phyloP scores from a whole-genome alignment of 2,797 vertebrate genomes.

The Sciurus carolinensis region DNA sequence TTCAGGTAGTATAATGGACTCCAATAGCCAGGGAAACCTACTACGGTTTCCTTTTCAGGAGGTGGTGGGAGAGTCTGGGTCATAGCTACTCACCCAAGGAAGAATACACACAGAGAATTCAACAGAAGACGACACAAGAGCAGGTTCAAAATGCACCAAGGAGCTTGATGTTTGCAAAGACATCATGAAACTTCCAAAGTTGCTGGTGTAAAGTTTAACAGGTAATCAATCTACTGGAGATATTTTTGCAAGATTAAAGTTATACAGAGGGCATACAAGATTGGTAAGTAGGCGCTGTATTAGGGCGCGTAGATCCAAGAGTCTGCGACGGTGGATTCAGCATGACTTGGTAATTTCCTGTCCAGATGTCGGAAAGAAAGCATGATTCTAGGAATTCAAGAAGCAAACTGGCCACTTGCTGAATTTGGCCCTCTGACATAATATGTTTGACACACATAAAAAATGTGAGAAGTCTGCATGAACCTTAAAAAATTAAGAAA shows the following conservation, averaged over 20 bases:
- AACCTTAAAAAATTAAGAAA: slow-evolving; percentile 22
- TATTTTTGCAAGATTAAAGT: not conserved
- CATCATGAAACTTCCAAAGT: not conserved
- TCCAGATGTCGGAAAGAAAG: not conserved
- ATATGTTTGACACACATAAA: not conserved
- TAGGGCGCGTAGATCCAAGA: not conserved
- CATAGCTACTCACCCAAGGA: not conserved
- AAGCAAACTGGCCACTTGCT: not conserved
- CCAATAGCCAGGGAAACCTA: not conserved
- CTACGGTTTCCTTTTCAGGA: not conserved
- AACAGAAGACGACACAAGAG: not conserved
- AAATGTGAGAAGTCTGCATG: not conserved
- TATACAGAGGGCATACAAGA: not conserved
- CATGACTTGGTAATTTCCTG: not conserved
- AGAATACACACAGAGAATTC: not conserved
- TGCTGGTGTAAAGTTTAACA: not conserved
- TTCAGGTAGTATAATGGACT: not conserved
- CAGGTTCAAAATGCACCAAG: not conserved
- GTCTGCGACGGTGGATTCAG: not conserved
- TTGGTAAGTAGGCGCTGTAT: not conserved
- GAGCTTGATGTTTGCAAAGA: not conserved
- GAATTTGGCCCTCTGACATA: not conserved
- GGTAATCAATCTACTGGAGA: not conserved
- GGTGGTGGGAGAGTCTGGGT: not conserved
- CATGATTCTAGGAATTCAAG: not conserved